Evolutionary conservation across 2,888 invertebrate genomes (phyloP).

Genomic region (Kryphioiulus occultus): DNA sequence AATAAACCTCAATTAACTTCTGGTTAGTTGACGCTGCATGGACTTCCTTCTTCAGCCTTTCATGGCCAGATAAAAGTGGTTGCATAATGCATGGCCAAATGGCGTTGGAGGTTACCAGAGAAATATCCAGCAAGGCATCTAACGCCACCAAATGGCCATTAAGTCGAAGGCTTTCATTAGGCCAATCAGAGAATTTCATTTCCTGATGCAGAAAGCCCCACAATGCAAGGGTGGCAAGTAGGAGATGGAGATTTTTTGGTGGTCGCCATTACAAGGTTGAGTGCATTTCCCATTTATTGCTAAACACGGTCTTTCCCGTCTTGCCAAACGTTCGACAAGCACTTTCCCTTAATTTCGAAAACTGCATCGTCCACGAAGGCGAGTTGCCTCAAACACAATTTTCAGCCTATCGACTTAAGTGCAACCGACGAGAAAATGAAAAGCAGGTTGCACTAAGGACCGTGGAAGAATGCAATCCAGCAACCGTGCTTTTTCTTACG

Average conservation of each 20-base stretch:
- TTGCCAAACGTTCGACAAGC: constrained; percentile 15
- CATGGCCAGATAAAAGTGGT: neutral
- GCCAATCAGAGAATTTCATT: constrained; percentile 35
- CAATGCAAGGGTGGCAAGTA: neutral
- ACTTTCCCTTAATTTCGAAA: constrained; percentile 9
- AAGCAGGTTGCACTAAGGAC: neutral
- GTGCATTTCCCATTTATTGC: constrained; percentile 14
- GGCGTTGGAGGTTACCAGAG: neutral
- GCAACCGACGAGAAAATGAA: constrained; percentile 31
- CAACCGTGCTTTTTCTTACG: too few relatives aligned
- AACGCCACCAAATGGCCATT: neutral
- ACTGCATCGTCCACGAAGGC: neutral
- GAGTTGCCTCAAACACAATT: neutral
- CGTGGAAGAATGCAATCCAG: neutral
- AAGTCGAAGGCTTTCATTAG: constrained; percentile 6
- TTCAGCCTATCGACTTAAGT: constrained; percentile 31
- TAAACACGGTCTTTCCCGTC: constrained; percentile 6
- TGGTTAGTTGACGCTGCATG: constrained; percentile 11
- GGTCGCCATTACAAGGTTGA: constrained; percentile 24
- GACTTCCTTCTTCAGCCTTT: constrained; percentile 14
- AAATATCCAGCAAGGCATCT: neutral
- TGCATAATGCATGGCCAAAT: constrained; percentile 14
- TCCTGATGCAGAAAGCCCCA: neutral
- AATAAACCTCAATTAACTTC: constrained; percentile 18
- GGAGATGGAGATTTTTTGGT: neutral